Base-by-base conservation (phyloP, 64 coral and sea anemone species). In the Astreopora myriophthalma region DNA sequence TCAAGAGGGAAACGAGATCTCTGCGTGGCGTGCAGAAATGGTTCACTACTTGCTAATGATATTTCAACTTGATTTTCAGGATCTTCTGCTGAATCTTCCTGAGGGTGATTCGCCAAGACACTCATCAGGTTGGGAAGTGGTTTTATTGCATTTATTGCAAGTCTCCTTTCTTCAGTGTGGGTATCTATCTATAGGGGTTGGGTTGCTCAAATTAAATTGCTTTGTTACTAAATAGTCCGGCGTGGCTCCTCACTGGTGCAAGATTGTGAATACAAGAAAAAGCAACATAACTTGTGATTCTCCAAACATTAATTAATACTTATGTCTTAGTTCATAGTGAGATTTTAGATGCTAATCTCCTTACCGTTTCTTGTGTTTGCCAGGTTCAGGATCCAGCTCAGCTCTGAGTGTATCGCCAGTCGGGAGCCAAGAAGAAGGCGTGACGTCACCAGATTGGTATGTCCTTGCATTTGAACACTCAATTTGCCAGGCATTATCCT, bases 361-460 rank as follows among this genome's bases (percentile, higher is more conserved):
- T 5, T 10, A 6, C 26, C 34, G n/a, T 33, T 63, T 6, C 12
- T 34, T n/a, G 10, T 28, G 35, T 16, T 26, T 16, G 26, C 25
- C 23, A 87, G 86, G 66, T 5, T 89, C 79, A 29, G 89, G 89
- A 20, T 85, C 89, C 0, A 92, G 90, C 33, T 92, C 90, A 46
- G 90, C 80, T 25, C 48, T 92, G 20, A 86, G 90, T 65, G 90
- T 73, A 16, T 92, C 80, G 25, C 80, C 80, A 31, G 24, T 83
- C 13, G 68, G 79, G 61, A 92, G 90, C 57, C 90, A 92, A 75
- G 90, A 92, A 49, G 90, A 92, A 60, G 73, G 27, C 24, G 90
- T 86, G 37, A 84, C 90, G 20, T 92, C 90, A 31, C 90, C 90
- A 10, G 90, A 92, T 66, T 92, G 90, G 90, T 92, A 86, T 20